Evolutionary conservation across 2,113 vertebrate genomes (phyloP).

Genomic region (Mormyrus iriodes): DNA sequence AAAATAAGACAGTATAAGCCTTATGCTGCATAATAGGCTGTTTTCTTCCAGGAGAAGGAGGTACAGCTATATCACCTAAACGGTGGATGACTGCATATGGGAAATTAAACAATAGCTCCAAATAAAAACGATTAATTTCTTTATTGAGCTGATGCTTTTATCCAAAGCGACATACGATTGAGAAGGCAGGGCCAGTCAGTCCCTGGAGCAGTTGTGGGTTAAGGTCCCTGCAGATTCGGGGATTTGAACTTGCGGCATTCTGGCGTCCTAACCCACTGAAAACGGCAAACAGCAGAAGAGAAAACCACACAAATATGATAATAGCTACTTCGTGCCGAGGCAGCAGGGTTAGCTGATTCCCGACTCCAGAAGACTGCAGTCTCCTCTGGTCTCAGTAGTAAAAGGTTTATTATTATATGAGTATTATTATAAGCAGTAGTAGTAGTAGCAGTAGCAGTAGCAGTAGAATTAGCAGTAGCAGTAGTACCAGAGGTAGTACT

Average conservation of each 20-base stretch:
- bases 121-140: not conserved
- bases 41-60: conserved; percentile 7
- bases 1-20: conserved; percentile 12
- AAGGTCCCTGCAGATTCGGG: not conserved
- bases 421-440: not conserved
- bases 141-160: not conserved
- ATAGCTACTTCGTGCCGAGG: not conserved
- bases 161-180: not conserved
- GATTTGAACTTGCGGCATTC: not conserved
- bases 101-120: not conserved
- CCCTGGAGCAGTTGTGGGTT: not conserved
- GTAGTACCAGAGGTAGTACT: too few species aligned
- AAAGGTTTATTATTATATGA: not conserved
- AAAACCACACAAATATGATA: not conserved
- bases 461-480: not conserved
- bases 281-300: not conserved
- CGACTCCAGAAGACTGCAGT: not conserved
- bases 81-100: not conserved
- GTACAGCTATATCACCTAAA: not conserved
- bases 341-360: not conserved
- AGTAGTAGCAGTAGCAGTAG: not conserved
- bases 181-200: not conserved
- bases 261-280: not conserved
- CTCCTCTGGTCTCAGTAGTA: not conserved
- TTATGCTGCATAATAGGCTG: not conserved